phyloP scores from a whole-genome alignment of 2,888 invertebrate genomes.

The Merodon equestris region DNA sequence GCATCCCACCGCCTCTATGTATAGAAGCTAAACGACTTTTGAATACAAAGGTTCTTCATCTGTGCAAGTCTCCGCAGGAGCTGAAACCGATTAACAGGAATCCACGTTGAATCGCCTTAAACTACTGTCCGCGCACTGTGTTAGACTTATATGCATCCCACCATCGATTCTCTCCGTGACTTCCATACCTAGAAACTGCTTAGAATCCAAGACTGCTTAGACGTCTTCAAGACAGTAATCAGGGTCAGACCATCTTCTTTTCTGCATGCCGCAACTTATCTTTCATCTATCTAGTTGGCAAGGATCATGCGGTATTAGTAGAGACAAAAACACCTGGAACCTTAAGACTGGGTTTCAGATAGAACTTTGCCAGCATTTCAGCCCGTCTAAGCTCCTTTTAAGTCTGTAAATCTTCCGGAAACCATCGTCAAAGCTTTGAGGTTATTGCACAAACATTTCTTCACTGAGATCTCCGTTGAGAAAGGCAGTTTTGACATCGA shows the following conservation, averaged over 20 bases:
- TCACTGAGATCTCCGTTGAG: conserved; percentile 48
- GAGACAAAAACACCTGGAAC: conserved; percentile 71
- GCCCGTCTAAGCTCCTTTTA: conserved; percentile 68
- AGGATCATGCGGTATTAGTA: conserved; percentile 64
- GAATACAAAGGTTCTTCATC: conserved; percentile 13
- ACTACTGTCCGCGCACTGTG: conserved; percentile 47
- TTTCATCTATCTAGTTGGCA: conserved; percentile 72
- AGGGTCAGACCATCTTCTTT: conserved; percentile 12
- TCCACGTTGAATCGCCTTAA: conserved; percentile 63
- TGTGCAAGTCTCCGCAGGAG: conserved; percentile 41
- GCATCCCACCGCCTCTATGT: conserved; percentile 61
- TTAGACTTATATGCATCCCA: conserved; percentile 54
- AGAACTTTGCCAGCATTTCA: conserved; percentile 69
- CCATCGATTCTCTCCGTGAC: conserved; percentile 16
- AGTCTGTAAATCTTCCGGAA: conserved; percentile 66
- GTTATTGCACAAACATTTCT: conserved; percentile 50
- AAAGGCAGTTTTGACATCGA: conserved; percentile 64
- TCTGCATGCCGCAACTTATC: conserved; percentile 63
- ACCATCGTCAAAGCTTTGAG: conserved; percentile 63
- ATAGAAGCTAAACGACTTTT: conserved; percentile 60
- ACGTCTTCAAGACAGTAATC: conserved; percentile 2
- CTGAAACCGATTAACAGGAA: conserved; percentile 48
- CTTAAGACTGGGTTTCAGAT: conserved; percentile 61
- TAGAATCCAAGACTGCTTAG: conserved; percentile 1
- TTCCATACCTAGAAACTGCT: conserved; percentile 21